Conservation (phyloP, 2,797 vertebrate species). For the Parauchenoglanis ngamensis region DNA sequence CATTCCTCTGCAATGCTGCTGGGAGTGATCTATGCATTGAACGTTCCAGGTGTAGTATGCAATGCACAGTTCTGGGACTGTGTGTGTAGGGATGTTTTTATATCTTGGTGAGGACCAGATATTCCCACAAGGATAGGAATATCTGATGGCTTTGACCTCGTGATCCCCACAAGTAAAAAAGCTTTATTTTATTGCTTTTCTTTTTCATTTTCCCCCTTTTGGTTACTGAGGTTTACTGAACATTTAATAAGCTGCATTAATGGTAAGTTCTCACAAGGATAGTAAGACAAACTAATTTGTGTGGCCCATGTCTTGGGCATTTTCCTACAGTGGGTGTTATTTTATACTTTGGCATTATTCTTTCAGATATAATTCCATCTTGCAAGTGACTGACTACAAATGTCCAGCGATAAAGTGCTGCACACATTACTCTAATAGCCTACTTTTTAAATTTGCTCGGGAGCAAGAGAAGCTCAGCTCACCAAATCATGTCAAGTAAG, state of each 20-base stretch:
- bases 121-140: neutral
- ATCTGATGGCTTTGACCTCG: neutral
- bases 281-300: neutral
- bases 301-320: neutral
- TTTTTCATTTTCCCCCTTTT: neutral
- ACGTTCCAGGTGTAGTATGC: neutral
- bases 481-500: neutral
- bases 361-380: neutral
- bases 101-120: neutral
- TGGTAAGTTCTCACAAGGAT: neutral
- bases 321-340: neutral
- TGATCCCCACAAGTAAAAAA: neutral
- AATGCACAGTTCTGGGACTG: neutral
- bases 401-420: neutral
- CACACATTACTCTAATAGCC: neutral
- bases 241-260: neutral
- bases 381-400: neutral
- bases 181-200: neutral
- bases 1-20: neutral
- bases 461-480: neutral
- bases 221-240: too few relatives aligned
- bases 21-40: neutral
- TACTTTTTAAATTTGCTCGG: neutral
- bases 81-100: neutral
- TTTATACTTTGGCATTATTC: neutral